These are phyloP conservation scores for Toxostoma redivivum DNA, from an alignment of 2,113 vertebrate species.

Conservation along the genomic window DNA sequence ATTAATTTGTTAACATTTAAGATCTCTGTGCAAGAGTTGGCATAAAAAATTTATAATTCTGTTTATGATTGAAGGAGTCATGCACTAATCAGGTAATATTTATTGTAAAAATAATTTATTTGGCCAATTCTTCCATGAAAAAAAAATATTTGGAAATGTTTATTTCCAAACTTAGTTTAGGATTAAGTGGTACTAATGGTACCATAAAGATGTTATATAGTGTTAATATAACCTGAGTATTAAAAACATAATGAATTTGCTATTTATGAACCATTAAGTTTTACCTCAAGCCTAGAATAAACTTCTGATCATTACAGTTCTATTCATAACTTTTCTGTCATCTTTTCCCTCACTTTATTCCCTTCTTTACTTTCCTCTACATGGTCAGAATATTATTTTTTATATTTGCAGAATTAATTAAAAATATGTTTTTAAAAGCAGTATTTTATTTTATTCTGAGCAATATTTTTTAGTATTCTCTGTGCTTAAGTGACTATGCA, in stretches of 20 bases:
- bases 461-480: neutral
- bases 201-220: constrained; percentile 78
- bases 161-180: constrained; percentile 59
- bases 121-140: constrained; percentile 56
- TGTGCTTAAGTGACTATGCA: neutral
- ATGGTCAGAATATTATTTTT: neutral
- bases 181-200: constrained; percentile 67
- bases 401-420: neutral
- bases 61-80: constrained; percentile 46
- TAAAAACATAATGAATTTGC: constrained; percentile 79
- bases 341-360: neutral
- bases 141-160: constrained; percentile 58
- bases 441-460: neutral
- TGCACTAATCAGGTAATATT: constrained; percentile 58
- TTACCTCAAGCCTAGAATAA: constrained; percentile 70
- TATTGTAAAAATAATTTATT: constrained; percentile 64
- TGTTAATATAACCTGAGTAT: constrained; percentile 72
- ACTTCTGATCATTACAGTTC: constrained; percentile 67
- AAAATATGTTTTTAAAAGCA: neutral
- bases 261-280: constrained; percentile 78
- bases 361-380: neutral
- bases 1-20: constrained; percentile 71
- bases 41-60: constrained; percentile 64
- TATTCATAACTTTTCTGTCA: constrained; percentile 39
- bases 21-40: constrained; percentile 42